Evolutionary conservation across 2,113 vertebrate genomes (phyloP).

Genomic region (Anhinga anhinga): DNA sequence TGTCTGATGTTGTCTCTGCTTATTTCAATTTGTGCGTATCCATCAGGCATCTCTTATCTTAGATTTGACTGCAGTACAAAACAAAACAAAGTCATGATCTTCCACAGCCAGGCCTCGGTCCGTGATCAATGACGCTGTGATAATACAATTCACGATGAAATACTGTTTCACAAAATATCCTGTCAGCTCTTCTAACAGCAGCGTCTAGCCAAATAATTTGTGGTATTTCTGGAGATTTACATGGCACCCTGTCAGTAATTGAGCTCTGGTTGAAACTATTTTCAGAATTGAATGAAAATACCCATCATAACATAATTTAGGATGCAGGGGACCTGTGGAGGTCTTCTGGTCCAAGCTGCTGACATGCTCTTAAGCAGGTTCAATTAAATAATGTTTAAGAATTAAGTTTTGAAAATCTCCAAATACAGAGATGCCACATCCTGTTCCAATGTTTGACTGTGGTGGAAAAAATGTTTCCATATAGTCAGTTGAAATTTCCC

Average conservation of each 20-base stretch:
- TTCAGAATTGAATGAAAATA: neutral
- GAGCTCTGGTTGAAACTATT: neutral
- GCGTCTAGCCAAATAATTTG: neutral
- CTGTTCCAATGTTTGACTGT: neutral
- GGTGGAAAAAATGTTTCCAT: neutral
- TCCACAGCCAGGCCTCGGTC: neutral
- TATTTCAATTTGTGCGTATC: conserved; percentile 8
- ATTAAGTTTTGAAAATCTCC: neutral
- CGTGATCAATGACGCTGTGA: neutral
- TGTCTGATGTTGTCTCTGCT: neutral
- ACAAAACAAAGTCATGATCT: neutral
- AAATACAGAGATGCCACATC: neutral
- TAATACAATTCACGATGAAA: neutral
- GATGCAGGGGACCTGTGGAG: neutral
- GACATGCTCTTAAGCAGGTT: neutral
- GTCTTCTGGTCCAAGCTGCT: neutral
- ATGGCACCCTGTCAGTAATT: neutral
- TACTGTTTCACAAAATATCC: neutral
- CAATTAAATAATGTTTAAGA: neutral
- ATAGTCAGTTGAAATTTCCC: neutral
- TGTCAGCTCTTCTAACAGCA: neutral
- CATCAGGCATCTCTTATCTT: neutral
- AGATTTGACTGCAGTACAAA: neutral
- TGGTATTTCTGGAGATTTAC: neutral
- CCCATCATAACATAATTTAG: neutral